phyloP scores from a whole-genome alignment of 2,113 vertebrate species.

The Hassar affinis region DNA sequence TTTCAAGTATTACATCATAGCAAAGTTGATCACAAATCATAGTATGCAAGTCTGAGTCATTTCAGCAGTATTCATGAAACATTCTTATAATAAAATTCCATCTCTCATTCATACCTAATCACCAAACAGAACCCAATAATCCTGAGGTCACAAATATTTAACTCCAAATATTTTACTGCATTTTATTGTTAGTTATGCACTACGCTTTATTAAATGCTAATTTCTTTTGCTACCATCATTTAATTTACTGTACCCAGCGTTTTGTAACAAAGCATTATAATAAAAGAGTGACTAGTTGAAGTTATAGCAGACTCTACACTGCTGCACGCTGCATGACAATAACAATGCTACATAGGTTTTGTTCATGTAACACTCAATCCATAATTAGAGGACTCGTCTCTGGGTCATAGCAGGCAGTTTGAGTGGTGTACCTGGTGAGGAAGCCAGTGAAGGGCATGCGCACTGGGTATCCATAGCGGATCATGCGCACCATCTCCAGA shows the following conservation, averaged over 20 bases:
- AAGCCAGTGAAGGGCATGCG: slow-evolving; percentile 85
- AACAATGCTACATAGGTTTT: neutral
- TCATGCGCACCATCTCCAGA: slow-evolving; percentile 89
- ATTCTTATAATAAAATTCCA: too few species aligned
- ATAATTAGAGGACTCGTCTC: neutral
- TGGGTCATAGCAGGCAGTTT: neutral
- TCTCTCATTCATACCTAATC: neutral
- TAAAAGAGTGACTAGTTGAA: neutral
- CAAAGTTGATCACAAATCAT: too few species aligned
- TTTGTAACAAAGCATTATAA: neutral
- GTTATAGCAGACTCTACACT: neutral
- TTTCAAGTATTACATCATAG: too few species aligned
- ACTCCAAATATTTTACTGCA: neutral
- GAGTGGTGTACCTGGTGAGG: slow-evolving; percentile 78
- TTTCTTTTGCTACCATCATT: neutral
- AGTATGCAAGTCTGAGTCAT: too few species aligned
- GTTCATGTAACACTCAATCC: neutral
- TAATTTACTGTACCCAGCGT: neutral
- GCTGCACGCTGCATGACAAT: neutral
- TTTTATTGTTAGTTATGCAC: neutral
- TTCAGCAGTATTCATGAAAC: neutral
- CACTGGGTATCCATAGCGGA: slow-evolving; percentile 86
- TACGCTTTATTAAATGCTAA: neutral
- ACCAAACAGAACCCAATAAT: neutral
- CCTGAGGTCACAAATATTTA: neutral